Evolutionary conservation across 1,140 invertebrate species (phyloP), one percentile per base, ranked within the genome.

Genomic region (Propsilocerus akamusi): DNA sequence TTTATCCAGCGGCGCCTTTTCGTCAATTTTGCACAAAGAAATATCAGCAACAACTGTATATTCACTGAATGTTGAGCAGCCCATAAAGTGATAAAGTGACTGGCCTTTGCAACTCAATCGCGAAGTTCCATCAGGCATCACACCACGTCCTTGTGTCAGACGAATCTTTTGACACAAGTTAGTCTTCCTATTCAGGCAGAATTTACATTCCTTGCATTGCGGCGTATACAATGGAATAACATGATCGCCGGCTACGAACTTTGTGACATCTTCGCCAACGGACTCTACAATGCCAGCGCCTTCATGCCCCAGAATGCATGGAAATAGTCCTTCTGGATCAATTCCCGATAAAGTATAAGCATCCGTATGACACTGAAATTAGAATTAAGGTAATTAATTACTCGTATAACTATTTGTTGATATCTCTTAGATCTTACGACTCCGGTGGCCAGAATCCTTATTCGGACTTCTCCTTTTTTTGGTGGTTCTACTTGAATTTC

Each of bases 41-140:
- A 99, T 93, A 69, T 95, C 95, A 57, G 89, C 80, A 53, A 98
- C 91, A 10, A 99, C 96, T 5, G 95, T 98, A 63, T 97, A 99
- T 69, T 99, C 87, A 55, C 86, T 84, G 63, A 99, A 99, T 1
- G 93, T 95, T 4, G 92, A 97, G 54, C 86, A 92, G 14, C 96
- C 96, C 96, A 99, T 99, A 58, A 97, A 99, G 67, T 99, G 95
- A 60, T 74, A 93, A 0, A 99, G 52, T 25, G 75, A 70, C 70
- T 65, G 8, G 5, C 92, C 95, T 51, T 94, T 92, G 68, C 92
- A 97, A 11, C 75, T 84, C 65, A 99, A 97, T 46, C 90, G 71
- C 5, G 75, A 75, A 3, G 92, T 97, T 14, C 93, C 94, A 76
- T 99, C 91, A 8, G 95, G 96, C 93, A 99, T 95, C 0, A 96